Percentiles rank a stretch among this genome's conserved stretches.
Conservation (phyloP, 2,888 invertebrate genomes). For the Epinotia nisella region DNA sequence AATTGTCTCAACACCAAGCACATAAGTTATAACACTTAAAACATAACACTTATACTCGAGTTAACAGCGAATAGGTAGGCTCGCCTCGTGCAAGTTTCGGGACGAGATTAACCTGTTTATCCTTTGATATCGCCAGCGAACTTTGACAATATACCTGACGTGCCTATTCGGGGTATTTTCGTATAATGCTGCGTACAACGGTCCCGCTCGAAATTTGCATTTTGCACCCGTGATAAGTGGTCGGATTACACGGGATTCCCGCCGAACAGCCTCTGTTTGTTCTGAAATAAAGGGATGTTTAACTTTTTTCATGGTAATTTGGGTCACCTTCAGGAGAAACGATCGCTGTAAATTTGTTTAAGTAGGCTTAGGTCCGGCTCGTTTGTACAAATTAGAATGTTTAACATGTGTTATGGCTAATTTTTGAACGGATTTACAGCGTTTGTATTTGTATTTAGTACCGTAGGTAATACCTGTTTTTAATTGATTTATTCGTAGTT, state of each 20-base stretch:
- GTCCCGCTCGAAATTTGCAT: conserved; percentile 79
- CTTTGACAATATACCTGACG: conserved; percentile 80
- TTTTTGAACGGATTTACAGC: conserved; percentile 48
- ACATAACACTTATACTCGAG: conserved; percentile 30
- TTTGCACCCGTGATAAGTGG: conserved; percentile 85
- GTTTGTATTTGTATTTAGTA: conserved; percentile 39
- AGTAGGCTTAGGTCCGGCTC: conserved; percentile 76
- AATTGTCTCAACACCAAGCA: neutral
- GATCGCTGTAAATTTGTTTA: conserved; percentile 81
- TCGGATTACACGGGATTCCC: conserved; percentile 82
- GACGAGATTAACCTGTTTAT: conserved; percentile 69
- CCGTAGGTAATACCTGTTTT: neutral
- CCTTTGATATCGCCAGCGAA: conserved; percentile 71
- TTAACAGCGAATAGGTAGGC: conserved; percentile 41
- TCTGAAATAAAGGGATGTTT: conserved; percentile 84
- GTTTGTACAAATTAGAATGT: conserved; percentile 73
- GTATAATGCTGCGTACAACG: conserved; percentile 78
- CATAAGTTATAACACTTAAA: conserved; percentile 15
- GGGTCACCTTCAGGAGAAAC: conserved; percentile 82
- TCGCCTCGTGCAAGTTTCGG: conserved; percentile 47
- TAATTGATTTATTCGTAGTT: conserved; percentile 4
- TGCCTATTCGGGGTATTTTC: conserved; percentile 66
- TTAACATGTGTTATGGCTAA: conserved; percentile 55
- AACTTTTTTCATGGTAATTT: conserved; percentile 84
- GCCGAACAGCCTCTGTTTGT: conserved; percentile 82